Evolutionary conservation across 2,888 invertebrate species (phyloP).

Genomic region (Anodontia alba): DNA sequence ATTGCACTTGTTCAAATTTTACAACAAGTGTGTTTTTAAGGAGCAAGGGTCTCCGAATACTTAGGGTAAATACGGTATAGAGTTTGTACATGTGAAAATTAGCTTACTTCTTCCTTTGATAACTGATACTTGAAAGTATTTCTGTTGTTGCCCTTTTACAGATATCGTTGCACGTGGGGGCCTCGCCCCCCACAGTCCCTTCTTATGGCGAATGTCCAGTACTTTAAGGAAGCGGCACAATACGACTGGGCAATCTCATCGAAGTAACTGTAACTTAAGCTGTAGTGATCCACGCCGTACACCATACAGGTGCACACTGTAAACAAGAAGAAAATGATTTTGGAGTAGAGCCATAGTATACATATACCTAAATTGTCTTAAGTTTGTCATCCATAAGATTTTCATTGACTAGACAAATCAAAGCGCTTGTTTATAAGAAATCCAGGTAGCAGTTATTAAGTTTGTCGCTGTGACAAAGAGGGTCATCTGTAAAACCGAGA

Average conservation of each 20-base stretch:
- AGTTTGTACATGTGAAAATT: neutral
- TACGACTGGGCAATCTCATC: conserved; percentile 40
- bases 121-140: neutral
- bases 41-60: too few species aligned
- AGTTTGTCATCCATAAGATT: too few species aligned
- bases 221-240: conserved; percentile 10
- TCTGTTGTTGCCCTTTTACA: conserved; percentile 17
- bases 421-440: too few species aligned
- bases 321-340: neutral
- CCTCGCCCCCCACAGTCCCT: conserved; percentile 27
- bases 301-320: neutral
- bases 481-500: too few species aligned
- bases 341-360: too few species aligned
- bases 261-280: conserved; percentile 37
- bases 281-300: neutral
- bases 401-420: too few species aligned
- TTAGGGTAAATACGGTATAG: too few species aligned
- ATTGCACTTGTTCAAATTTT: too few species aligned
- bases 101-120: conserved; percentile 11
- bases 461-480: too few species aligned
- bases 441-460: neutral
- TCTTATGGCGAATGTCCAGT: conserved; percentile 31
- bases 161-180: conserved; percentile 29
- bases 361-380: too few species aligned
- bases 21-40: too few species aligned